phyloP scores from a whole-genome alignment of 1,140 invertebrate genomes.

The Drosophila nikananu region DNA sequence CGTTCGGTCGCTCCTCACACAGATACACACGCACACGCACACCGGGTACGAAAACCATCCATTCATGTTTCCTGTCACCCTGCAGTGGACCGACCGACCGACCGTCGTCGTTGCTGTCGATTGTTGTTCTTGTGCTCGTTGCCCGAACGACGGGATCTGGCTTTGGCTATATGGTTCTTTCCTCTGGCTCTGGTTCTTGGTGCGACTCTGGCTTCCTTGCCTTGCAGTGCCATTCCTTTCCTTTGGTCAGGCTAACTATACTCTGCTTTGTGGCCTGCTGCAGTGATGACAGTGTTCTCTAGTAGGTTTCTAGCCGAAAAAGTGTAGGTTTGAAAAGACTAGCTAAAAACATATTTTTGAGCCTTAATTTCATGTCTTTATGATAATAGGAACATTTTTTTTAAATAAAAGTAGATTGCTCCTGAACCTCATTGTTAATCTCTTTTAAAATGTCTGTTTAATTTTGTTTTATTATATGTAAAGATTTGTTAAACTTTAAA shows the following conservation, averaged over 20 bases:
- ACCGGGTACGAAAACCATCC: slow-evolving; percentile 72
- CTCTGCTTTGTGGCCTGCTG: neutral
- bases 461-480: neutral
- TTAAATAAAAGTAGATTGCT: neutral
- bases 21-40: slow-evolving; percentile 40
- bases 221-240: slow-evolving; percentile 12
- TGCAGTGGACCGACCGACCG: slow-evolving; percentile 55
- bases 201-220: slow-evolving; percentile 30
- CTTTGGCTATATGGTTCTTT: slow-evolving; percentile 27
- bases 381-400: neutral
- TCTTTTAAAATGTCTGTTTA: neutral
- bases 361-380: neutral
- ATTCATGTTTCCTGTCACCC: slow-evolving; percentile 83
- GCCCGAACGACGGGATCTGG: slow-evolving; percentile 49
- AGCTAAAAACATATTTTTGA: neutral
- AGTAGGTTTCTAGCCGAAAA: neutral
- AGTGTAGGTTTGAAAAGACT: neutral
- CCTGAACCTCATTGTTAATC: neutral
- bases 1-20: slow-evolving; percentile 44
- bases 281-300: slow-evolving; percentile 14
- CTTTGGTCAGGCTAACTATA: slow-evolving; percentile 14
- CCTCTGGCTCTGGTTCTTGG: slow-evolving; percentile 27
- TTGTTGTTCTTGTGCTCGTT: slow-evolving; percentile 55
- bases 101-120: slow-evolving; percentile 28
- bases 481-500: neutral